Evolutionary conservation across 1,140 invertebrate species (phyloP).

Genomic region (Drosophila pectinifera): DNA sequence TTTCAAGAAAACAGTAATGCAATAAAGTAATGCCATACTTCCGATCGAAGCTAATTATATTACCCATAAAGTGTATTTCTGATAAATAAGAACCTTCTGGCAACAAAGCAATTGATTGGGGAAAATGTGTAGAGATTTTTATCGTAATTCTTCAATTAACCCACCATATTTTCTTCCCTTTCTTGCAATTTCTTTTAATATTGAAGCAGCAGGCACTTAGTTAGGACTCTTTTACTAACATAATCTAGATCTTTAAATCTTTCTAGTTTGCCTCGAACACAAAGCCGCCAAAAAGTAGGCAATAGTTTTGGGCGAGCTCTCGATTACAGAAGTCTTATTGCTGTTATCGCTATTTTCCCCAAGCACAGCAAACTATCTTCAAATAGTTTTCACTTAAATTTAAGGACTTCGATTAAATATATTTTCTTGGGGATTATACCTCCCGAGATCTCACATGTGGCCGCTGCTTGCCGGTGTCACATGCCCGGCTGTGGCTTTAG

Average conservation of each 20-base stretch:
- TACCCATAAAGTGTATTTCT: background rate
- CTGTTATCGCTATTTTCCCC: no score
- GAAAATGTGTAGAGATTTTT: background rate
- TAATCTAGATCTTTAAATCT: background rate
- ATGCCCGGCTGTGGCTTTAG: conserved; percentile 9
- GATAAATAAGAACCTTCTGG: background rate
- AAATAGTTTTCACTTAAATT: conserved; percentile 2
- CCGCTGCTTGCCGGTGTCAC: background rate
- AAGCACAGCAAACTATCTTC: no score
- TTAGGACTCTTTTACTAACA: background rate
- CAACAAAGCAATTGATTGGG: background rate
- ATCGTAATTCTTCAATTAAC: background rate
- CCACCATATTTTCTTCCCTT: no score
- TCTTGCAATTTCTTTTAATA: background rate
- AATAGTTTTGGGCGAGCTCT: background rate
- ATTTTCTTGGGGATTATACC: background rate
- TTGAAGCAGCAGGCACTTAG: accelerated
- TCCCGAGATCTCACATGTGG: background rate
- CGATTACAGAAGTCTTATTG: background rate
- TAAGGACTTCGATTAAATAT: background rate
- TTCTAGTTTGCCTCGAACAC: no score
- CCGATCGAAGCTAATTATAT: no score
- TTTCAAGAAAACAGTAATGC: no score
- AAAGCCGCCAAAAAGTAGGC: conserved; percentile 8
- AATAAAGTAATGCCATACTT: no score